A percentile compares a stretch with the other conserved stretches of the same genome.
Evolutionary conservation across 2,113 vertebrate genomes (phyloP).

Genomic region (Barnardius zonarius): DNA sequence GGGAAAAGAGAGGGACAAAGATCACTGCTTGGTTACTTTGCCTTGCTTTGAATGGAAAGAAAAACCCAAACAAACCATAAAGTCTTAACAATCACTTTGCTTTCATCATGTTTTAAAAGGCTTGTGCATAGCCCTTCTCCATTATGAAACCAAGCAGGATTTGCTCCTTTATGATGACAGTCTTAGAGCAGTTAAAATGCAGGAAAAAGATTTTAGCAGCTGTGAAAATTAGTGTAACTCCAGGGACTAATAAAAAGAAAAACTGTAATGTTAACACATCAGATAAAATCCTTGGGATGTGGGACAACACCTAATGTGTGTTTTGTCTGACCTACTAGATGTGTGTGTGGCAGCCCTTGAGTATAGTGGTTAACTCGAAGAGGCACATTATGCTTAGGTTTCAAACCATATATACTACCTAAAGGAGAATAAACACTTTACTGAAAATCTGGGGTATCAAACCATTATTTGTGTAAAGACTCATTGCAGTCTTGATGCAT

Average conservation of each 20-base stretch:
- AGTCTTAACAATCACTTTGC: neutral
- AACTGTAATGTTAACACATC: slow-evolving; percentile 19
- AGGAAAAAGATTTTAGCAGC: slow-evolving; percentile 51
- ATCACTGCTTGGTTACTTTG: neutral
- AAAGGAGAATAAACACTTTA: neutral
- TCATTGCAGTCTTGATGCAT: neutral
- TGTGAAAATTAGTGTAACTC: slow-evolving; percentile 59
- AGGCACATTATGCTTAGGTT: neutral
- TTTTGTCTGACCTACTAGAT: neutral
- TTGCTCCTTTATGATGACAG: neutral
- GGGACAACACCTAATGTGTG: slow-evolving; percentile 44
- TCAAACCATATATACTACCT: neutral
- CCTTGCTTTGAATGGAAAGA: neutral
- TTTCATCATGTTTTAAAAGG: slow-evolving; percentile 22
- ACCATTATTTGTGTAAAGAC: neutral
- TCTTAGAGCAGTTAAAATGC: neutral
- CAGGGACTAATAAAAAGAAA: slow-evolving; percentile 56
- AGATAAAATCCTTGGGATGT: slow-evolving; percentile 59
- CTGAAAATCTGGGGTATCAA: neutral
- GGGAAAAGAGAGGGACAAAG: neutral
- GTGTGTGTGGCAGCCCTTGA: neutral
- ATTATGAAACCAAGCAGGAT: neutral
- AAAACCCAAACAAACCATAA: slow-evolving; percentile 51
- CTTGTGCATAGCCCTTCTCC: neutral
- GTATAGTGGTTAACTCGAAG: neutral